These are phyloP conservation scores for Stichopus horrens DNA, from an alignment of 53 echinoderm and acorn worm genomes.

Conservation along the genomic window DNA sequence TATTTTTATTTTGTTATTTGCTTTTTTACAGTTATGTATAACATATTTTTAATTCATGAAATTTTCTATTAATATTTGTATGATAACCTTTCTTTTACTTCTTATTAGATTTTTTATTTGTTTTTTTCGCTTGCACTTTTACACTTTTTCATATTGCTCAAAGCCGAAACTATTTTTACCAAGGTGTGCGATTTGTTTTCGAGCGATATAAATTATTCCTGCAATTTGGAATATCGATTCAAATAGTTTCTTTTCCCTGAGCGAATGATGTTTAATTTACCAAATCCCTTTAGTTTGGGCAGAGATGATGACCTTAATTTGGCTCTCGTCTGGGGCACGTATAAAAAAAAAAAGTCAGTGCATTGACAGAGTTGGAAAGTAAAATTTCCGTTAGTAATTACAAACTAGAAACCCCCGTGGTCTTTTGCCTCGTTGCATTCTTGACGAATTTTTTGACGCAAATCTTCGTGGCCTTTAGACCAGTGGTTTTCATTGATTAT, in stretches of 20 bases:
- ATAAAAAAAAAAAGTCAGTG: neutral
- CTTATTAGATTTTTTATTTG: too few species aligned
- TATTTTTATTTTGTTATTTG: too few species aligned
- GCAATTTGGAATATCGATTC: slow-evolving; percentile 10
- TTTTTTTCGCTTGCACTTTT: too few species aligned
- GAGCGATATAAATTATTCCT: slow-evolving; percentile 22
- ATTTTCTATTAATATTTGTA: too few species aligned
- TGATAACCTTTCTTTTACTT: too few species aligned
- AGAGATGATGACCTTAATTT: neutral
- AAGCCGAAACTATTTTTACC: neutral
- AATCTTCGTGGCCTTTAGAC: slow-evolving; percentile 7
- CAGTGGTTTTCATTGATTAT: neutral
- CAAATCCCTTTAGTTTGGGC: neutral
- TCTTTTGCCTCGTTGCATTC: neutral
- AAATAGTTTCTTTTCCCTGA: slow-evolving; percentile 10
- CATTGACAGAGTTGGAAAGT: neutral
- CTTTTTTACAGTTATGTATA: too few species aligned
- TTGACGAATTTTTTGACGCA: neutral
- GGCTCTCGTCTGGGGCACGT: slow-evolving; percentile 1
- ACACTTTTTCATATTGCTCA: neutral
- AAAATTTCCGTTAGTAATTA: slow-evolving; percentile 8
- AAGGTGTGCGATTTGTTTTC: neutral
- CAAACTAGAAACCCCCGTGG: neutral
- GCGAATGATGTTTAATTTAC: slow-evolving; percentile 29
- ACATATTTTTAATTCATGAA: too few species aligned